Percentiles rank a stretch among this genome's conserved stretches.
Conservation (phyloP, 2,113 vertebrate genomes). For the Dromaius novaehollandiae region DNA sequence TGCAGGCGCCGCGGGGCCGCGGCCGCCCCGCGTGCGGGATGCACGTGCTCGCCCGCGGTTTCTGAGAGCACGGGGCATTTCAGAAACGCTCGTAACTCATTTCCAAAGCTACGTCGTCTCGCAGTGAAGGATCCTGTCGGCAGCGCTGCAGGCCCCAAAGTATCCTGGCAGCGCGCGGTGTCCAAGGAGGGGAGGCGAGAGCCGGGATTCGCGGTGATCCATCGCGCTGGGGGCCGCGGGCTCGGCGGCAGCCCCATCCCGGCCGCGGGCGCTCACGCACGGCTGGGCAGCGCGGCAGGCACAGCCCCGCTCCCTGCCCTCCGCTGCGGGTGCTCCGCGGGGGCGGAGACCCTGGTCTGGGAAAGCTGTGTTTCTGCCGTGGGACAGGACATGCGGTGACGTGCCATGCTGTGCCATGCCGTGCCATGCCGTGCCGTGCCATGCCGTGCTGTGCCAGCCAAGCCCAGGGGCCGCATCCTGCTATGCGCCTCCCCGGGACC, state of each 20-base stretch:
- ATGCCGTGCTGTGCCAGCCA: not conserved
- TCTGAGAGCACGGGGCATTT: not conserved
- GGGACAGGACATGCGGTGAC: not conserved
- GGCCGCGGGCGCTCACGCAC: no score
- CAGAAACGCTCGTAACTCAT: not conserved
- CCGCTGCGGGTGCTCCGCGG: no score
- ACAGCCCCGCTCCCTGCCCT: no score
- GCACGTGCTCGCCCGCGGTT: no score
- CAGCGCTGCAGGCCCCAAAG: not conserved
- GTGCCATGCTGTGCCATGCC: fast-evolving
- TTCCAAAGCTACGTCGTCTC: not conserved
- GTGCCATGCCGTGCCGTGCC: not conserved
- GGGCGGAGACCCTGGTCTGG: no score
- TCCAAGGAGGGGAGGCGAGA: not conserved
- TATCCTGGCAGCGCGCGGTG: not conserved
- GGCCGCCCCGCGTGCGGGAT: no score
- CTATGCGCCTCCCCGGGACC: not conserved
- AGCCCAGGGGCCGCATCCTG: no score
- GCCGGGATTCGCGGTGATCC: not conserved
- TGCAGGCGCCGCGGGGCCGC: no score
- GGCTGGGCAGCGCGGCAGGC: no score
- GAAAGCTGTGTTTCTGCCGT: no score
- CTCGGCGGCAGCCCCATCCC: no score
- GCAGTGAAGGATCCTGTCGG: not conserved
- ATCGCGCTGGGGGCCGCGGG: no score